These are phyloP conservation scores for Cololabis saira DNA, from an alignment of 2,113 vertebrate species.

Conservation along the genomic window DNA sequence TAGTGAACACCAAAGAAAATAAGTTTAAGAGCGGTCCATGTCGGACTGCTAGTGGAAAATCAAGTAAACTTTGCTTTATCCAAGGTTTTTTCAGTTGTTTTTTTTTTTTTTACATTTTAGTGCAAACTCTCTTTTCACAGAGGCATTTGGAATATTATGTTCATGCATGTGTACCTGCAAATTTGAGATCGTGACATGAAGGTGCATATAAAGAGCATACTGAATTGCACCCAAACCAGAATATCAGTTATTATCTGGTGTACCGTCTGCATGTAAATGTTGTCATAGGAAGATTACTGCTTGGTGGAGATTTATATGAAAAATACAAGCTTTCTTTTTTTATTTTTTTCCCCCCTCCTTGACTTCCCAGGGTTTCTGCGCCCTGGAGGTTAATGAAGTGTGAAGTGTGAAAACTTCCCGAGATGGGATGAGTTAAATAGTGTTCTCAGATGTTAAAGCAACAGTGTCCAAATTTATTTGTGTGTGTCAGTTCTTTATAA, in stretches of 20 bases:
- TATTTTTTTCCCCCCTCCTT: constrained; percentile 33
- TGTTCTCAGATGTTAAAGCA: constrained; percentile 90
- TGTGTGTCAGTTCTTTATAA: constrained; percentile 74
- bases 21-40: constrained; percentile 3
- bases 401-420: constrained; percentile 99
- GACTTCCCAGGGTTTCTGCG: constrained; percentile 89
- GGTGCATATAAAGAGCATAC: constrained; percentile 50
- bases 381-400: constrained; percentile 93
- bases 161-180: constrained; percentile 32
- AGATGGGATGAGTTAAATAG: constrained; percentile 88
- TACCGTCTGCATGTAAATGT: constrained; percentile 69
- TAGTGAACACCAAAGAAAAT: constrained; percentile 17
- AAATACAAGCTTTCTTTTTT: constrained; percentile 73
- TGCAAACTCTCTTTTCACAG: constrained; percentile 11
- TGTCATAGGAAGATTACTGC: constrained; percentile 70
- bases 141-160: constrained; percentile 38
- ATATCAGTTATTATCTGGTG: constrained; percentile 65
- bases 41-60: constrained; percentile 5
- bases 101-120: constrained; percentile 38
- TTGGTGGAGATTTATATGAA: constrained; percentile 77
- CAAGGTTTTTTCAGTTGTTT: constrained; percentile 13
- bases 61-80: constrained; percentile 37
- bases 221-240: constrained; percentile 36
- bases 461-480: constrained; percentile 83
- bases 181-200: constrained; percentile 53